These are phyloP conservation scores for Sebastes kiyomatsui DNA, from an alignment of 2,797 vertebrate genomes.

Conservation along the genomic window DNA sequence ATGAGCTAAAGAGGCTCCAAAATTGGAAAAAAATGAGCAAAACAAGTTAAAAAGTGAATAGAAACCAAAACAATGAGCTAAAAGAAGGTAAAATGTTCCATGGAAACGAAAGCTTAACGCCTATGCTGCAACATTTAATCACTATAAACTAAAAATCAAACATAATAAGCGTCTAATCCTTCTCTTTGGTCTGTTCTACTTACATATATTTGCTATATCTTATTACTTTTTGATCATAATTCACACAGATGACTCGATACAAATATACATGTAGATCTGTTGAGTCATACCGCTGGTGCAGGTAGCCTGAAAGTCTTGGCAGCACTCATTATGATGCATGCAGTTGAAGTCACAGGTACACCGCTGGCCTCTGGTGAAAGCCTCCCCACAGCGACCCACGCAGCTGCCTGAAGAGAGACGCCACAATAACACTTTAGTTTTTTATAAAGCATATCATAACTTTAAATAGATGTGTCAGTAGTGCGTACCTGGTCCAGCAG, in stretches of 20 bases:
- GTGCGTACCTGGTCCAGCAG: slow-evolving; percentile 52
- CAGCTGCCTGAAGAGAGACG: slow-evolving; percentile 79
- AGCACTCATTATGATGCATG: slow-evolving; percentile 89
- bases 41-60: neutral
- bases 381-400: slow-evolving; percentile 89
- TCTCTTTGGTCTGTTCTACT: neutral
- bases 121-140: neutral
- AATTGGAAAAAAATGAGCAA: neutral
- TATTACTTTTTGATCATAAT: neutral
- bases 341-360: slow-evolving; percentile 91
- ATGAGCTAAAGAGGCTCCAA: neutral
- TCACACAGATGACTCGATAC: neutral
- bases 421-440: neutral
- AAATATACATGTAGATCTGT: neutral
- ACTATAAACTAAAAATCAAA: neutral
- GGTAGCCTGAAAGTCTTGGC: slow-evolving; percentile 86
- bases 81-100: neutral
- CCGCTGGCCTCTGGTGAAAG: slow-evolving; percentile 83
- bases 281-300: slow-evolving; percentile 83
- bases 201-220: neutral
- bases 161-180: neutral
- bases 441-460: too few species aligned
- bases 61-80: neutral
- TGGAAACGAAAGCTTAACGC: neutral
- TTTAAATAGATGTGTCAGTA: neutral